Conservation (phyloP, 2,888 invertebrate species). For the Drosophila gaucha region DNA sequence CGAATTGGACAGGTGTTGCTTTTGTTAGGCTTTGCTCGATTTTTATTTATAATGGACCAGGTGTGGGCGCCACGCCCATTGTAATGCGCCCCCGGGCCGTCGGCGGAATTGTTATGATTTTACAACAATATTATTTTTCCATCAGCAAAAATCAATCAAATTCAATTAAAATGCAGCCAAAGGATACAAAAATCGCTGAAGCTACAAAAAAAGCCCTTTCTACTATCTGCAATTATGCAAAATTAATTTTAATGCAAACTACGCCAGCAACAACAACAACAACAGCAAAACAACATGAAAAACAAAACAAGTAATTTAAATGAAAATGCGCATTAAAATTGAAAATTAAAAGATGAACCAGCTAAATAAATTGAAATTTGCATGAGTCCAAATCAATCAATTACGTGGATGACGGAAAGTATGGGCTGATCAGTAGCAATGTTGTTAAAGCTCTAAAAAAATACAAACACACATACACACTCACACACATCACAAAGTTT, state of each 20-base stretch:
- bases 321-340: conserved; percentile 46
- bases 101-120: conserved; percentile 64
- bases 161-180: conserved; percentile 72
- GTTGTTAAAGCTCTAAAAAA: conserved; percentile 13
- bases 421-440: neutral
- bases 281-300: conserved; percentile 2
- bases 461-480: conserved; percentile 2
- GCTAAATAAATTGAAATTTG: conserved; percentile 37
- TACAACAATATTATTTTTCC: conserved; percentile 78
- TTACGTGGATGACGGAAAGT: conserved; percentile 21
- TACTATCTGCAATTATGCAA: conserved; percentile 55
- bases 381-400: conserved; percentile 46
- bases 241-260: conserved; percentile 61
- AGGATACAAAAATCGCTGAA: conserved; percentile 49
- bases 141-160: conserved; percentile 81
- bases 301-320: conserved; percentile 39
- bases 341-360: conserved; percentile 19
- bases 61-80: conserved; percentile 14
- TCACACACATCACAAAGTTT: conserved; percentile 2
- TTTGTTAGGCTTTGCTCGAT: conserved; percentile 26
- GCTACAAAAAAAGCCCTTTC: conserved; percentile 23
- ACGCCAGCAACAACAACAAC: conserved; percentile 25
- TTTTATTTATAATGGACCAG: conserved; percentile 31
- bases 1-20: conserved; percentile 45
- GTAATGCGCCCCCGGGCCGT: neutral